Evolutionary conservation across 2,113 vertebrate species (phyloP), one percentile per base, ranked within the genome.

Genomic region (Pluvialis apricaria): DNA sequence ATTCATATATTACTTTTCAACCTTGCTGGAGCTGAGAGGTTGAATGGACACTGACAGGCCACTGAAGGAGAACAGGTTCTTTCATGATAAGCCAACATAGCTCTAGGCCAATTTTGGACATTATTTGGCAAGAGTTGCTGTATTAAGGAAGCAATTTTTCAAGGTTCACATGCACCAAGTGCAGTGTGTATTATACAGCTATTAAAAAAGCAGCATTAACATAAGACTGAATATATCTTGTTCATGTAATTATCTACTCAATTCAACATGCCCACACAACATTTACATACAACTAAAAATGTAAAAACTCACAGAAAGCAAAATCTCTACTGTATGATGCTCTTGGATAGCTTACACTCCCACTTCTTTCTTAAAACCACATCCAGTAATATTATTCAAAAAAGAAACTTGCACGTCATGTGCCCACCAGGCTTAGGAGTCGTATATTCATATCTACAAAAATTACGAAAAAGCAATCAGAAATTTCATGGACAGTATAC

Each of bases 401-500:
- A 97, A 82, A 88, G 38, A 81, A 94, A 65, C 21, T 82, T 68
- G 26, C 49, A 66, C 4, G 8, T 73, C 66, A 86, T 9, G 9
- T 55, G 62, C 44, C 42, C 57, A 87, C 34, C 32, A 71, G 66
- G 31, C 45, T 83, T 64, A 81, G 13, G 72, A 96, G 18, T 86
- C 66, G 47, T 76, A 89, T 51, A 86, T 70, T 93, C 24, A 31
- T 36, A 90, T 25, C 54, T 96, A 90, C 42, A 96, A 90, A 91
- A 94, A 95, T 89, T 78, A 92, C 15, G 64, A 93, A 88, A 91
- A 62, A 82, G 73, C n/a, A 93, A 90, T 95, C 83, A 68, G 85
- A 82, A 88, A 92, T 94, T 91, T 97, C 75, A 89, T 82, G 97
- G 97, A 84, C 92, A 96, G 72, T 91, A 86, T 92, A 93, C 65